Evolutionary conservation across 2,797 vertebrate species (phyloP), one percentile per base, ranked within the genome.

Genomic region (Dallia pectoralis): DNA sequence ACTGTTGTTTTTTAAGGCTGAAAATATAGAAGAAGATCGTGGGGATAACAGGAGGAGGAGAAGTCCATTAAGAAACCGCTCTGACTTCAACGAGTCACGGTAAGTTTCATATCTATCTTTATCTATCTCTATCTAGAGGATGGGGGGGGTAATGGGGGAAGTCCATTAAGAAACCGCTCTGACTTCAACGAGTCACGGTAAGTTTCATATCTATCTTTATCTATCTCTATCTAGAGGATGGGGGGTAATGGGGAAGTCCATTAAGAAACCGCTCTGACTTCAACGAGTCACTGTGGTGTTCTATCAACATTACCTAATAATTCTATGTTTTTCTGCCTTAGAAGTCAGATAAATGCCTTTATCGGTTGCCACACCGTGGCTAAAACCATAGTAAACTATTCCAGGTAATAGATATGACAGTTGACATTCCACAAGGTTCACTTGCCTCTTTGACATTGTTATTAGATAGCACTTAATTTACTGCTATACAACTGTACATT

Each of bases 261-360:
- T 91, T 94, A 85, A 96, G 95, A 82, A 96, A 90, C 85, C 96
- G 96, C 73, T 51, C 92, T 47, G 97, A 97, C 83, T 95, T 96
- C 82, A 96, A 92, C 48, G 97, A 99, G 72, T 93, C 95, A 80
- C 96, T 97, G 97, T 97, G n/a, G n/a, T n/a, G n/a, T n/a, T n/a
- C n/a, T n/a, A n/a, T n/a, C n/a, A n/a, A n/a, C n/a, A n/a, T n/a
- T n/a, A n/a, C n/a, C n/a, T n/a, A n/a, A n/a, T n/a, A n/a, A n/a
- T n/a, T n/a, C n/a, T n/a, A n/a, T n/a, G n/a, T n/a, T n/a, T n/a
- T n/a, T n/a, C n/a, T n/a, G n/a, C n/a, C n/a, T n/a, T n/a, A n/a
- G n/a, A n/a, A n/a, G n/a, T n/a, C n/a, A n/a, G 36, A 40, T 40
- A 40, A 40, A 40, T 40, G 1, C 2, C 9, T 6, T 6, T 40